Conservation (phyloP, 1,140 invertebrate species). For the Antheraea mylitta region DNA sequence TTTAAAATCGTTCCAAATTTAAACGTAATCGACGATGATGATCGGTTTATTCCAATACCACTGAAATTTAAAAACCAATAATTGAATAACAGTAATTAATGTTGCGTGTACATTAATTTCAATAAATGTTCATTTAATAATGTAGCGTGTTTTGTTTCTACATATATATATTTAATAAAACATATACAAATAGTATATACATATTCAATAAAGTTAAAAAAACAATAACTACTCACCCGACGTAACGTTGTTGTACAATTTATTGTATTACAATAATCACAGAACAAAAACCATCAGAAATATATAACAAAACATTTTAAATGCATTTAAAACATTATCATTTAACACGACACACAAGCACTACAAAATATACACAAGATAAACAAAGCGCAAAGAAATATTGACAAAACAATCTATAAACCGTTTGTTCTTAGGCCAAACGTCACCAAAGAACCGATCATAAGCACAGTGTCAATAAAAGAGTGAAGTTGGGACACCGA, state of each 20-base stretch:
- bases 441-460: slow-evolving; percentile 60
- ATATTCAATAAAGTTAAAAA: background rate
- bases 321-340: background rate
- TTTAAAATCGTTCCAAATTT: background rate
- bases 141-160: too few species aligned
- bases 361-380: slow-evolving; percentile 21
- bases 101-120: background rate
- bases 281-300: slow-evolving; percentile 11
- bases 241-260: background rate
- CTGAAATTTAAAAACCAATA: slow-evolving; percentile 34
- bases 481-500: slow-evolving; percentile 51
- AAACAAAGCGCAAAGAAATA: slow-evolving; percentile 41
- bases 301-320: slow-evolving; percentile 3
- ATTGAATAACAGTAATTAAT: slow-evolving; percentile 11
- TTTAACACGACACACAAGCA: slow-evolving; percentile 26
- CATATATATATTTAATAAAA: too few species aligned
- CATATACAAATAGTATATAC: too few species aligned
- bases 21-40: slow-evolving; percentile 19
- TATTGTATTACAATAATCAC: background rate
- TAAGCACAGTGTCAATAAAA: slow-evolving; percentile 37
- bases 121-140: background rate
- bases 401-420: slow-evolving; percentile 67
- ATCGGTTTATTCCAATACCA: slow-evolving; percentile 44
- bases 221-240: background rate
- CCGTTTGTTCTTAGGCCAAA: slow-evolving; percentile 54